Percentiles rank a stretch among this genome's conserved stretches.
These are phyloP conservation scores for Andrena dorsata DNA, from an alignment of 2,888 invertebrate species.

Conservation along the genomic window DNA sequence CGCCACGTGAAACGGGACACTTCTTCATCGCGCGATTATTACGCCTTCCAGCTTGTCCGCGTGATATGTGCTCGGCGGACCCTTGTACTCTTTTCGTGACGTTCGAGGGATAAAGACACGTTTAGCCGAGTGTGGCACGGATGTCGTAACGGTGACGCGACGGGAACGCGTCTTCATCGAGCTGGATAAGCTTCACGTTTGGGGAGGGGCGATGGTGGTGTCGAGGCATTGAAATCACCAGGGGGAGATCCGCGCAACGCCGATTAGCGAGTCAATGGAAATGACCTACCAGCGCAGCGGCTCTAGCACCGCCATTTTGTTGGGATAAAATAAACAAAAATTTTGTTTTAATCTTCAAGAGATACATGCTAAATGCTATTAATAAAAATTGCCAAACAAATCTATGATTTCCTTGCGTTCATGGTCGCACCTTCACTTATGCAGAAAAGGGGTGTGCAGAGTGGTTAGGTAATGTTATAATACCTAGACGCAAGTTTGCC, in stretches of 20 bases:
- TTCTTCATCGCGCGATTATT: slow-evolving; percentile 46
- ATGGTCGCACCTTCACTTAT: no score
- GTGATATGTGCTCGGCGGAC: background rate
- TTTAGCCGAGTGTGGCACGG: background rate
- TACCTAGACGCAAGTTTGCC: slow-evolving; percentile 15
- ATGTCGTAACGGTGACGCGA: slow-evolving; percentile 6
- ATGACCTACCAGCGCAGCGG: no score
- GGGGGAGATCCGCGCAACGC: no score
- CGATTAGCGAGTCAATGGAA: no score
- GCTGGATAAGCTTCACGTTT: background rate
- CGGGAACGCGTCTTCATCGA: background rate
- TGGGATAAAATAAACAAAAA: no score
- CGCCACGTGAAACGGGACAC: slow-evolving; percentile 24
- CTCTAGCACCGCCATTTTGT: no score
- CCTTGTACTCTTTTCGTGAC: background rate
- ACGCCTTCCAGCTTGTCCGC: slow-evolving; percentile 1
- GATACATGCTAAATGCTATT: no score
- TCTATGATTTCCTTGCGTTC: no score
- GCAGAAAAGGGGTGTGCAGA: no score
- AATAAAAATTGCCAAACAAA: no score
- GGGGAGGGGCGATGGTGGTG: background rate
- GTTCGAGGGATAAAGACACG: background rate
- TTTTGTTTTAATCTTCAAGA: no score
- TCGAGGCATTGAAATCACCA: slow-evolving; percentile 12
- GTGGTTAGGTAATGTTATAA: no score